Evolutionary conservation across 2,113 vertebrate species (phyloP), one percentile per base, ranked within the genome.

Genomic region (Thomomys bottae): DNA sequence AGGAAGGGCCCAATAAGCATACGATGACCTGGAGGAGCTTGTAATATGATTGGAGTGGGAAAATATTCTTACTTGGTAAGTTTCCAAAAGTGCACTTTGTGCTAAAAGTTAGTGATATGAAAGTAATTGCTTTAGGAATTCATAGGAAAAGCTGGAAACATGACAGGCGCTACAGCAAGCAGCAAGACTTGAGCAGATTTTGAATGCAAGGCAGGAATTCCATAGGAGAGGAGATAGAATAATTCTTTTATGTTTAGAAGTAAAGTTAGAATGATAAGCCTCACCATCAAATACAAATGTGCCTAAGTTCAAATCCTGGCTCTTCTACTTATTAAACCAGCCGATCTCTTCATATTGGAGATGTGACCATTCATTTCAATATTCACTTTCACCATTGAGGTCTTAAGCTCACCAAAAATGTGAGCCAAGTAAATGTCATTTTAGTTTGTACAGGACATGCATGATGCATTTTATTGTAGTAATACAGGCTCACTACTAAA

Each of bases 101-200:
- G 63, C 54, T 78, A 80, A 92, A 17, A 94, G 82, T 63, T 49
- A 81, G 30, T 73, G 66, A 64, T 75, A 64, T 21, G 71, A 49
- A 57, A 61, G 30, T 75, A 42, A 91, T 11, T 94, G 79, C 28
- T 85, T 88, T 57, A 77, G 34, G 28, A 79, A 92, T 72, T 96
- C 71, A 86, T 72, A 91, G 54, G 84, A 85, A 72, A 66, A 73
- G 36, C 18, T 84, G 24, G 71, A 9, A 40, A 82, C 83, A 83
- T 26, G 45, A 68, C 34, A 57, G 54, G 5, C 26, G 63, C 57
- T 84, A 68, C 21, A 71, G n/a, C 11, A 90, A 71, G n/a, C 11
- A 90, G 28, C 54, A 79, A 82, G 32, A 87, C 1, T 80, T 84
- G 45, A 93, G 30, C 40, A 61, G 18, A 28, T 89, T 28, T 49